A percentile compares a stretch with the other conserved stretches of the same genome.
These are phyloP conservation scores for Drosophila malerkotliana DNA, from an alignment of 1,140 invertebrate species.

Conservation along the genomic window DNA sequence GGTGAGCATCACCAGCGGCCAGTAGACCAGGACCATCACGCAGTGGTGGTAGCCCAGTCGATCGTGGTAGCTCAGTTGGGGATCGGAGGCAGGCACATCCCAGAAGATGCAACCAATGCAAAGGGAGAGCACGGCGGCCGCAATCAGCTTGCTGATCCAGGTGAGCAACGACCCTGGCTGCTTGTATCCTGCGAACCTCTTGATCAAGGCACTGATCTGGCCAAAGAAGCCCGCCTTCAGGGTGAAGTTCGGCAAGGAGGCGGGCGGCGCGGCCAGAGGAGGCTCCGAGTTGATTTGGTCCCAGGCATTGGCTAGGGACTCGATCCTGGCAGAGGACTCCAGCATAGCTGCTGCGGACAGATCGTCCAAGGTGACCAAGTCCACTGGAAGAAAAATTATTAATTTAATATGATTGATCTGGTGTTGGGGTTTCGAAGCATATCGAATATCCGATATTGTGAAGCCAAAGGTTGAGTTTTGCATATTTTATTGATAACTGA, in stretches of 20 bases:
- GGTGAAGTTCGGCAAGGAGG: constrained; percentile 79
- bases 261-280: constrained; percentile 78
- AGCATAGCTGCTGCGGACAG: constrained; percentile 96
- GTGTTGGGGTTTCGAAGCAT: not conserved
- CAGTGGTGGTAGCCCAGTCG: constrained; percentile 93
- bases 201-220: constrained; percentile 72
- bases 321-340: constrained; percentile 96
- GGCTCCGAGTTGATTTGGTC: constrained; percentile 84
- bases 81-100: constrained; percentile 91
- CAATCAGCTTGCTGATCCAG: constrained; percentile 90
- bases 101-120: constrained; percentile 94
- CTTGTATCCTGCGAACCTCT: constrained; percentile 88
- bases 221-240: constrained; percentile 84
- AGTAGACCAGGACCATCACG: constrained; percentile 90
- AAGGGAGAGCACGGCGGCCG: constrained; percentile 92
- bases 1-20: constrained; percentile 90
- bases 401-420: too few species aligned
- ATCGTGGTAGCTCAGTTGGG: constrained; percentile 89
- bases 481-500: not conserved
- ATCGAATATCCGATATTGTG: not conserved
- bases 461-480: not conserved
- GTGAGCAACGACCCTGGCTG: constrained; percentile 93
- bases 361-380: constrained; percentile 96
- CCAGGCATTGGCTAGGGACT: constrained; percentile 92
- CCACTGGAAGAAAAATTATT: constrained; percentile 86